phyloP scores from a whole-genome alignment of 37 sponge, comb jelly and placozoan species.

The Beroe forskalii region DNA sequence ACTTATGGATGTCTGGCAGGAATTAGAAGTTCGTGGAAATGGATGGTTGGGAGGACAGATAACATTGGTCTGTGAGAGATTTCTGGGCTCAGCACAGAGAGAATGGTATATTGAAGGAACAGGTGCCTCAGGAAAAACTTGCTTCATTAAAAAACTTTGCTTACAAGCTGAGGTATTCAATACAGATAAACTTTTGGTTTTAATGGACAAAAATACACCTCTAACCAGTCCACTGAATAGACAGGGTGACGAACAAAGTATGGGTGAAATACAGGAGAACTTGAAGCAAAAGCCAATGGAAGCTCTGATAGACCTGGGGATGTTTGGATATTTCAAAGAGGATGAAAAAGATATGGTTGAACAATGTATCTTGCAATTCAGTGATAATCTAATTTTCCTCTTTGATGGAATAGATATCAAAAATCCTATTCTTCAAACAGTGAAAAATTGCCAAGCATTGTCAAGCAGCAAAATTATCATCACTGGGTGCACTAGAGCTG shows the following conservation, averaged over 20 bases:
- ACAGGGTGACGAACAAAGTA: neutral
- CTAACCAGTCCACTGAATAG: neutral
- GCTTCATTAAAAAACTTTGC: constrained; percentile 36
- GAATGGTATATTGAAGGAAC: constrained; percentile 28
- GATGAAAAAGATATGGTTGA: neutral
- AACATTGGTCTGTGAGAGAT: constrained; percentile 17
- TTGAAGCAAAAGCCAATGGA: neutral
- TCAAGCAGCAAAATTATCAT: constrained; percentile 27
- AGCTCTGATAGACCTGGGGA: neutral
- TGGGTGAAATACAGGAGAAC: neutral
- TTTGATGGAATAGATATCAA: constrained; percentile 5
- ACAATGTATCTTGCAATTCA: constrained; percentile 20
- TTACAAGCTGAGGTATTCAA: constrained; percentile 43
- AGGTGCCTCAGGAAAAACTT: constrained; percentile 52
- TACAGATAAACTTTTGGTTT: constrained; percentile 1
- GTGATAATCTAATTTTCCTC: constrained; percentile 18
- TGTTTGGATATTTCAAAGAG: constrained; percentile 9
- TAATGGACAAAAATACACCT: neutral
- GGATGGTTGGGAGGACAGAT: constrained; percentile 48
- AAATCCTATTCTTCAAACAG: neutral
- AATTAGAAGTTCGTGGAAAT: constrained; percentile 46
- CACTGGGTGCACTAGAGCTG: neutral
- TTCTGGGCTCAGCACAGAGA: neutral
- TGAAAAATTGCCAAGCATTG: neutral
- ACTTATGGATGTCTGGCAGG: constrained; percentile 38